phyloP scores from a whole-genome alignment of 2,113 vertebrate species.

The Trachemys scripta region DNA sequence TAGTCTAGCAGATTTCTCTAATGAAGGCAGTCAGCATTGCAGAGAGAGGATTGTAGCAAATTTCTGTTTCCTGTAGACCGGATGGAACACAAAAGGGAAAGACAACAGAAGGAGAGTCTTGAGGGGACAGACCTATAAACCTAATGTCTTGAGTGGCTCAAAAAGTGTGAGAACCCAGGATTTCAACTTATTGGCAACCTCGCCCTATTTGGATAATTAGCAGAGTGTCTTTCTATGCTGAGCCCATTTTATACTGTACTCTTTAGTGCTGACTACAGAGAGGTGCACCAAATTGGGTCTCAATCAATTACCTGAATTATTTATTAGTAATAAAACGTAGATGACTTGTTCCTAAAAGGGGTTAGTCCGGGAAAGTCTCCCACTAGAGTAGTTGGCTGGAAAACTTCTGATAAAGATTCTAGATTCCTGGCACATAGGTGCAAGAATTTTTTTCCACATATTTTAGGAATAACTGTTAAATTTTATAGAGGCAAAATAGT shows the following conservation, averaged over 20 bases:
- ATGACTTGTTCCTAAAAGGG: conserved; percentile 68
- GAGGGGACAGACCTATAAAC: not conserved
- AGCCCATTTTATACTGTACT: conserved; percentile 10
- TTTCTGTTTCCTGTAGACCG: not conserved
- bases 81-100: not conserved
- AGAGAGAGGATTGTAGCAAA: not conserved
- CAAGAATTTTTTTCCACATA: conserved; percentile 30
- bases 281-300: conserved; percentile 61
- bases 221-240: conserved; percentile 17
- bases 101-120: not conserved
- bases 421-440: conserved; percentile 35
- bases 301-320: conserved; percentile 78
- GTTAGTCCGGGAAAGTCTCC: conserved; percentile 67
- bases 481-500: not conserved
- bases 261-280: conserved; percentile 61
- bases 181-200: conserved; percentile 2
- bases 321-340: conserved; percentile 74
- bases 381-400: conserved; percentile 56
- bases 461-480: not conserved
- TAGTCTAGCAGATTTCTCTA: not conserved
- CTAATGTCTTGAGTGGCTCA: not conserved
- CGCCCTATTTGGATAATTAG: conserved; percentile 26
- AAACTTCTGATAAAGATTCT: conserved; percentile 50
- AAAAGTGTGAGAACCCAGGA: conserved; percentile 5
- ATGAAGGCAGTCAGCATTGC: not conserved